A percentile compares a stretch with the other conserved stretches of the same genome.
These are phyloP conservation scores for Megathymus violae DNA, from an alignment of 1,140 invertebrate genomes.

Conservation along the genomic window DNA sequence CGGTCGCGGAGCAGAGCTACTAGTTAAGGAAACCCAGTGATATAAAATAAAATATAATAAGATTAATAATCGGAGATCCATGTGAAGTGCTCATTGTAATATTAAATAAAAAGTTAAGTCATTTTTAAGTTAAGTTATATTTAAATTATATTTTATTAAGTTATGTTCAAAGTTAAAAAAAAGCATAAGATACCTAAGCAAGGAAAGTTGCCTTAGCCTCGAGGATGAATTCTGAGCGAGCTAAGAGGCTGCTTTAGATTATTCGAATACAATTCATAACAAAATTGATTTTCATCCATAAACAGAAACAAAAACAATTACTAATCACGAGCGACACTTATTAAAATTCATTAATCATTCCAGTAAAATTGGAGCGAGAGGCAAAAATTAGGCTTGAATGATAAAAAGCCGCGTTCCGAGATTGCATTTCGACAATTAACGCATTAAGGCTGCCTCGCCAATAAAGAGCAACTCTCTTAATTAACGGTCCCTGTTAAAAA, in stretches of 20 bases:
- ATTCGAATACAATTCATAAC: conserved; percentile 30
- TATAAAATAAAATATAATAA: no score
- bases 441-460: conserved; percentile 78
- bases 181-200: no score
- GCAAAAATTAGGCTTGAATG: conserved; percentile 58
- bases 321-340: conserved; percentile 45
- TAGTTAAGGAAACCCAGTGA: no score
- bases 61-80: no score
- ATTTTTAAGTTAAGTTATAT: no score
- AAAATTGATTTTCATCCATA: neutral
- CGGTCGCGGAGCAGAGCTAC: no score
- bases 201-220: no score
- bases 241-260: conserved; percentile 6
- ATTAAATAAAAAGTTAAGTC: no score
- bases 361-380: conserved; percentile 68
- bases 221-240: no score
- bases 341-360: conserved; percentile 65
- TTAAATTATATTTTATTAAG: no score
- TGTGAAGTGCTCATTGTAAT: no score
- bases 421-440: conserved; percentile 84
- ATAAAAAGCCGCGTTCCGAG: conserved; percentile 74
- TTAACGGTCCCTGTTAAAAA: conserved; percentile 82
- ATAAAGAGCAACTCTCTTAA: conserved; percentile 81
- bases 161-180: no score
- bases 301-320: conserved; percentile 37